Base-by-base conservation (phyloP, 2,113 vertebrate species). In the Dicentrarchus labrax region DNA sequence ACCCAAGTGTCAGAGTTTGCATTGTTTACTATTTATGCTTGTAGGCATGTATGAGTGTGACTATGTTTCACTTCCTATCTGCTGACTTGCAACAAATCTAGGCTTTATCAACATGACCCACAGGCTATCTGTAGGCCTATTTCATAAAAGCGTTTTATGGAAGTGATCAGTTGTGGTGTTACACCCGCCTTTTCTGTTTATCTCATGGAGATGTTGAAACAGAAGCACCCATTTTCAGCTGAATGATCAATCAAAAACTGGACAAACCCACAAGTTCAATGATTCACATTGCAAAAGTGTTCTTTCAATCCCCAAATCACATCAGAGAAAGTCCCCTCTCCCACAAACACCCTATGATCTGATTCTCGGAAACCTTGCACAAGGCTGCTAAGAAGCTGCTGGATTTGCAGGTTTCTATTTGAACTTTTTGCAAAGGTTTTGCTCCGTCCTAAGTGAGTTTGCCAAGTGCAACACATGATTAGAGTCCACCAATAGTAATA, bases 371-470 rank as follows among this genome's bases (percentile, higher is more conserved):
- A 86, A 83, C 83, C 77, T 92, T 89, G 76, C 90, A 86, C 74
- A 90, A 90, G 78, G 79, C 86, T 83, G 74, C 83, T 86, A 69
- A 89, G 86, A 92, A 89, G 78, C 83, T 92, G 91, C 86, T 70
- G 89, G 89, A 93, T 93, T 91, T 93, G 83, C 69, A 89, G 80
- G 84, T 93, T 89, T 94, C 68, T 83, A 61, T 91, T 84, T 91
- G 78, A 91, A 91, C 88, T 86, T 92, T 89, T 85, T 79, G 76
- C 47, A 80, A 77, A 82, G 73, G 50, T 51, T 77, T 87, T 80
- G 87, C 70, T 89, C 60, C 3, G 15, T 85, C 70, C 83, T 72
- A 78, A 82, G 85, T 83, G 56, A 66, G 53, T 85, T 92, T 91
- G 88, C 89, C 92, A 89, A 92, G 80, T 16, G 51, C 83, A 85